Base-by-base conservation (phyloP, 2,888 invertebrate species). In the Eupithecia inturbata region DNA sequence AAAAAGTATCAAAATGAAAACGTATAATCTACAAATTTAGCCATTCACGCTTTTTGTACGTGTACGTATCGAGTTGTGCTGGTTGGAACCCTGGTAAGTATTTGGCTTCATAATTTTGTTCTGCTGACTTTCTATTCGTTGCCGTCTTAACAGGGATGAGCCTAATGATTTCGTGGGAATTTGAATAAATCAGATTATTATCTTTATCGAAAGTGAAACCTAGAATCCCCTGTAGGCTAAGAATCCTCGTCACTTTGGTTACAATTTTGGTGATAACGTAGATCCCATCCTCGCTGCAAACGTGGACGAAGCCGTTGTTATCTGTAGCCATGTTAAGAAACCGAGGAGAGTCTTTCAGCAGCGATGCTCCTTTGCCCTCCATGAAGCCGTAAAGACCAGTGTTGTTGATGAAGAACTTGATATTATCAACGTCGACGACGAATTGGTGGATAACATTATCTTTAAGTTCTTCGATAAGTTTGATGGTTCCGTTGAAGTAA, bases 141-240 rank as follows among this genome's bases (percentile, higher is more conserved):
- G 26, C 57, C 12, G 12, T 12, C 53, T 26, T 53, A 1, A 57
- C 78, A 0, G 88, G 86, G 4, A 87, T 72, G 1, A 93, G 77
- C 60, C 91, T 84, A 0, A 89, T 81, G 14, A 93, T 79, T 60
- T 92, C 91, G 28, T 88, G 91, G 0, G 92, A 91, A 81, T 92
- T 88, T 0, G 93, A 90, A 84, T 93, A 93, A 45, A 93, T 91
- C 0, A 93, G 79, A 78, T 91, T 84, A 72, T 93, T 92, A 7
- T 81, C 72, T 22, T 77, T 88, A 78, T 93, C 93, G 74, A 93
- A 93, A 0, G 91, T 82, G 64, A 93, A 79, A 1, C 91, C 91
- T 12, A 92, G 72, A 0, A 92, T 89, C 3, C 92, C 91, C 49
- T 88, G 88, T 0, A 92, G 73, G 33, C 81, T 87, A 1, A 90